Percentiles rank a stretch among this genome's conserved stretches.
phyloP scores from a whole-genome alignment of 2,888 invertebrate species.

The Platerodrilus igneus region DNA sequence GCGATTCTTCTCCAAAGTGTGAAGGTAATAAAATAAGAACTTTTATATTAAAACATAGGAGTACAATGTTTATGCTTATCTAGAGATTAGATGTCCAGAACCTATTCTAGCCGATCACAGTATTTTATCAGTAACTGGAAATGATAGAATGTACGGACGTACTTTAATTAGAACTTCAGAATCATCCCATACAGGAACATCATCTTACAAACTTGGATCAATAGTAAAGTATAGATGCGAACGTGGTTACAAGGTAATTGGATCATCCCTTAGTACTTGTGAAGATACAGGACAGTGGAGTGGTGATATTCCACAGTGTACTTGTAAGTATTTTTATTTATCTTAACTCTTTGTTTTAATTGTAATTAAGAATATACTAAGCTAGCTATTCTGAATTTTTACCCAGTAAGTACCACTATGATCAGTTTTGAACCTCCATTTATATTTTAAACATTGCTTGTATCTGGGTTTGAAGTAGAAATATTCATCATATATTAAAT shows the following conservation, averaged over 20 bases:
- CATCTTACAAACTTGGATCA: constrained; percentile 81
- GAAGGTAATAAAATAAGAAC: constrained; percentile 62
- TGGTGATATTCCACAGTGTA: constrained; percentile 75
- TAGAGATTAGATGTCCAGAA: constrained; percentile 84
- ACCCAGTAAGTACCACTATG: too few relatives aligned
- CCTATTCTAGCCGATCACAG: constrained; percentile 79
- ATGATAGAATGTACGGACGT: constrained; percentile 83
- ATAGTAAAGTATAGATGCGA: constrained; percentile 86
- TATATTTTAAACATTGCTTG: too few relatives aligned
- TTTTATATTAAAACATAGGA: too few relatives aligned
- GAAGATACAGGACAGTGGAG: constrained; percentile 84
- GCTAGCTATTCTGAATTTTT: too few relatives aligned
- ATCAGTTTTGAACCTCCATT: too few relatives aligned
- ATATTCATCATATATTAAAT: too few relatives aligned
- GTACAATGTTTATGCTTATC: constrained; percentile 23
- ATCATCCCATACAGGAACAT: constrained; percentile 59
- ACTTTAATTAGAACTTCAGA: constrained; percentile 74
- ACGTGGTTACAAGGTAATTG: constrained; percentile 81
- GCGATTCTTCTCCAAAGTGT: constrained; percentile 77
- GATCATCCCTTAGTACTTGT: constrained; percentile 79
- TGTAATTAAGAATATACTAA: too few relatives aligned
- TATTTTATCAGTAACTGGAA: constrained; percentile 83
- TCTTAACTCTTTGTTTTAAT: too few relatives aligned
- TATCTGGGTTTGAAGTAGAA: too few relatives aligned
- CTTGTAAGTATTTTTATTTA: constrained; percentile 59